Evolutionary conservation across 2,797 vertebrate genomes (phyloP), one percentile per base, ranked within the genome.

Genomic region (Anolis apletophallus): DNA sequence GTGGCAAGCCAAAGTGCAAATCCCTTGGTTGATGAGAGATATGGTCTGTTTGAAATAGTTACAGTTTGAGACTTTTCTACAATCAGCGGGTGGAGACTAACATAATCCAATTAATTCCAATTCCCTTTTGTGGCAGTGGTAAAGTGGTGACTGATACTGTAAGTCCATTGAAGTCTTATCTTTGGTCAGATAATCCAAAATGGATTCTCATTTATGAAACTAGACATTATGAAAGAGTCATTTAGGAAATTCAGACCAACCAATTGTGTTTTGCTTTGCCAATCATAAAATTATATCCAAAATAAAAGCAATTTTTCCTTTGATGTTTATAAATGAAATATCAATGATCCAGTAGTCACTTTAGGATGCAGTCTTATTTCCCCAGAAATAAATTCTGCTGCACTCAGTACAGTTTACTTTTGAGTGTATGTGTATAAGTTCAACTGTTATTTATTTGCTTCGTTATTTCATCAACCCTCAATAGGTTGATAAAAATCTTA

Each of bases 101-200:
- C 94, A 94, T 96, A 96, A 97, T 96, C 96, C 96, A 97, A 96
- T 97, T 97, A 97, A 96, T 94, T 95, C 91, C 95, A 96, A 97
- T 96, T 97, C 94, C 95, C 95, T 95, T 96, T 97, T 96, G 95
- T 96, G 89, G 92, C 92, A 85, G 85, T 91, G 52, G 88, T 94
- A 95, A 95, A 96, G 90, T 93, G 91, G 94, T 93, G 67, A 93
- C 92, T 94, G 95, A 96, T 95, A 94, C 83, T 93, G 91, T 95
- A 95, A 96, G 76, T 95, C 92, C 93, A 96, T 94, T 96, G 95
- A 96, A 96, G 96, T 96, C 94, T 96, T 96, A 97, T 96, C 96
- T 94, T 84, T 88, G 90, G 91, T 95, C 93, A 95, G 93, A 96
- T 96, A 96, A 96, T 95, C 95, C 95, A 96, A 96, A 83, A 95